Conservation (phyloP, 2,888 invertebrate species). For the Muscina levida region DNA sequence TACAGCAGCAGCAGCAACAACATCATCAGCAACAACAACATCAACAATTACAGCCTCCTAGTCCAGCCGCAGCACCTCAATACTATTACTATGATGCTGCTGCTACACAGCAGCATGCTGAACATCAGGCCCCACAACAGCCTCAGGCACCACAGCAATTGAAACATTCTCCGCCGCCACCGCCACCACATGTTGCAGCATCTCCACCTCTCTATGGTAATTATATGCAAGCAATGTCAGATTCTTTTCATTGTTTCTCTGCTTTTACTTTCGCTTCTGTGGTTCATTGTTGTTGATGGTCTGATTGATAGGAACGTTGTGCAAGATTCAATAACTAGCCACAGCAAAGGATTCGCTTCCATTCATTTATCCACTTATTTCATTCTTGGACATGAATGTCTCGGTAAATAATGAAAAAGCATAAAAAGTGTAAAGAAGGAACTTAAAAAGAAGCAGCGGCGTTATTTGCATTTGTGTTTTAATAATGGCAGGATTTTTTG, state of each 20-base stretch:
- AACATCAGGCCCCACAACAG: conserved; percentile 38
- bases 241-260: conserved; percentile 10
- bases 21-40: too few relatives aligned
- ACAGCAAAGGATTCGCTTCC: too few relatives aligned
- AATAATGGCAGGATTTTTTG: too few relatives aligned
- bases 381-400: too few relatives aligned
- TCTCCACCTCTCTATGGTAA: conserved; percentile 62
- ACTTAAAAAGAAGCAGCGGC: too few relatives aligned
- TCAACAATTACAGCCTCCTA: conserved; percentile 30
- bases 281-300: too few relatives aligned
- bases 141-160: conserved; percentile 24
- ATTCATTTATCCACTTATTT: too few relatives aligned
- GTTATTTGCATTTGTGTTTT: too few relatives aligned
- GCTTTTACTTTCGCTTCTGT: background rate
- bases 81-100: conserved; percentile 36
- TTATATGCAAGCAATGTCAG: conserved; percentile 45
- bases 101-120: conserved; percentile 49
- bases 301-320: background rate
- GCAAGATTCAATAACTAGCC: background rate
- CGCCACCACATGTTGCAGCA: conserved; percentile 47
- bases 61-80: conserved; percentile 4
- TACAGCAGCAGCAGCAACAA: conserved; percentile 58
- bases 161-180: conserved; percentile 34
- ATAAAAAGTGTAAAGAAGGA: too few relatives aligned
- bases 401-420: too few relatives aligned